Base-by-base conservation (phyloP, 1,140 invertebrate genomes). In the Catajapyx aquilonaris region DNA sequence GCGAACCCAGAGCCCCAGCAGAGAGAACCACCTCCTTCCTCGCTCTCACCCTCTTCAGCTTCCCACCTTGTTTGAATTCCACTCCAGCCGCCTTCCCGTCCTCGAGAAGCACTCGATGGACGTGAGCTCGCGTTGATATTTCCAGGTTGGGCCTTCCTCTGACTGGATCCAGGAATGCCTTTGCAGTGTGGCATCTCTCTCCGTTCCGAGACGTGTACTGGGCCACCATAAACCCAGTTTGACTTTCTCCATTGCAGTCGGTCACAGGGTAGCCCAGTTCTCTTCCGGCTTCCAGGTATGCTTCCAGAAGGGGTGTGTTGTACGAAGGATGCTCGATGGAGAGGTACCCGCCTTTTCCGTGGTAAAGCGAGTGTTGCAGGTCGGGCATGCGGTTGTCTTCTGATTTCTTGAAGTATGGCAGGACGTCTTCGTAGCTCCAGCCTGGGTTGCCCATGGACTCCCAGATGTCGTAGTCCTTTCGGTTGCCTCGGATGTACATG, bases 171-270 rank as follows among this genome's bases (percentile, higher is more conserved):
- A 86, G 45, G 48, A 85, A 85, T 0, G 79, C 79, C 53, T 84
- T 84, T 0, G 79, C 69, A 1, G 78, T 59, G 31, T 77, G 81
- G 47, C 76, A 81, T 23, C 83, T 60, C 0, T 74, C 64, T 0
- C 74, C 81, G 23, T 78, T 57, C 34, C 80, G 57, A 69, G 83
- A 84, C 3, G 79, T 86, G 47, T 68, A 81, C 53, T 87, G 81
- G 37, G 71, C 81, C 39, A 81, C 67, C 1, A 71, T 69, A 47
- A 79, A 85, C 3, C 81, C 81, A n/a, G n/a, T n/a, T n/a, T n/a
- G n/a, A n/a, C 50, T 50, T 41, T 63, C 37, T 53, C 63, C 16
- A 56, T 53, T 45, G 58, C 49, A 18, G 44, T 20, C 39, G 35
- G 37, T 51, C 33, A 43, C n/a, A 45, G 48, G 1, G 41, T 53